Conservation (phyloP, 1,140 invertebrate genomes). For the Ooceraea biroi region DNA sequence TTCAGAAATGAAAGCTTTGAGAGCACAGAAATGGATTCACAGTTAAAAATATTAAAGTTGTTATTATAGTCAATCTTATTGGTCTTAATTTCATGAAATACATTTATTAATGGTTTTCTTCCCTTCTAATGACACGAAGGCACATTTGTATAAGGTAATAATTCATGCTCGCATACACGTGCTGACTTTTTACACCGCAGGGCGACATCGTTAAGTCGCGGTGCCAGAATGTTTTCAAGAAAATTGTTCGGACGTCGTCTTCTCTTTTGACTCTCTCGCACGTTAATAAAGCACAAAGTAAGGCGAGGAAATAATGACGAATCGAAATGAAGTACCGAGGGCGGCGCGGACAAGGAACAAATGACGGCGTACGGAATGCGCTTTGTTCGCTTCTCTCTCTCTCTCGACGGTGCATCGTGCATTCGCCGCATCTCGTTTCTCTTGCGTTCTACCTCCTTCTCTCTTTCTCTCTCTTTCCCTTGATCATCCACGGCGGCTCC, state of each 20-base stretch:
- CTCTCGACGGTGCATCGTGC: conserved; percentile 4
- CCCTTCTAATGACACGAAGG: not conserved
- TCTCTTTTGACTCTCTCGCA: not conserved
- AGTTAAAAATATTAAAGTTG: not conserved
- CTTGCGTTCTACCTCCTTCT: conserved; percentile 52
- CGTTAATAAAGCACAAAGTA: conserved; percentile 48
- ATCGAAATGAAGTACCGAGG: conserved; percentile 76
- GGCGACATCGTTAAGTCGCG: not conserved
- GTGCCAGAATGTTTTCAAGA: not conserved
- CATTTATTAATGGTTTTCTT: not conserved
- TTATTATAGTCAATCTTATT: not conserved
- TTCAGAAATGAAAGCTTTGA: too few relatives aligned
- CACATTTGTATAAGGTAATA: not conserved
- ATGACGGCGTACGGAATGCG: conserved; percentile 81
- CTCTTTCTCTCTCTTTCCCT: conserved; percentile 21
- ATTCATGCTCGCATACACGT: not conserved
- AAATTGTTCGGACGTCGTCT: conserved; percentile 1
- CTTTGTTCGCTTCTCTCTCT: conserved; percentile 81
- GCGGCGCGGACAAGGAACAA: conserved; percentile 80
- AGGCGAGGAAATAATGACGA: conserved; percentile 78
- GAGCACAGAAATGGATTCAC: not conserved
- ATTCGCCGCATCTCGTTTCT: conserved; percentile 53
- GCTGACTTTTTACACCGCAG: not conserved
- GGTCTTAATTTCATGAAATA: not conserved
- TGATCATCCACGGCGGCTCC: conserved; percentile 7